Base-by-base conservation (phyloP, 2,113 vertebrate genomes). In the Platichthys stellatus region DNA sequence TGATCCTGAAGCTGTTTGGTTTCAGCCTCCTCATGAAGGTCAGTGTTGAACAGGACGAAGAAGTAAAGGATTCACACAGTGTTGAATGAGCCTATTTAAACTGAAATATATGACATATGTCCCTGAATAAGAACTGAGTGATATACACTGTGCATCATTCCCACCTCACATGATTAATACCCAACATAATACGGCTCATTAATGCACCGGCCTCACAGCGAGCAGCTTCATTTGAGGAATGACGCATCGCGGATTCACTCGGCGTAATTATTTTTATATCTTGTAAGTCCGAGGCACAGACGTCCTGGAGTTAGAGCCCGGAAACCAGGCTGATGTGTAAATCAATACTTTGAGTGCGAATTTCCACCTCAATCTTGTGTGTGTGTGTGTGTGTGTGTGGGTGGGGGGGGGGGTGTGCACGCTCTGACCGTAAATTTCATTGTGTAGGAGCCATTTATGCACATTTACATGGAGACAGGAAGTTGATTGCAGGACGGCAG, bases 301-400 rank as follows among this genome's bases (percentile, higher is more conserved):
- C 88, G 91, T 88, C 58, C 58, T 87, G 88, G 91, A 92, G 92
- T 94, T 93, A 94, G 83, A 87, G 84, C 24, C 47, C 72, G 72
- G 87, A 89, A 88, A 69, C 53, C 26, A 61, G 87, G 92, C 51
- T 84, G 83, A 94, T 92, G 80, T 77, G 38, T 92, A 92, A 88
- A 92, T 97, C 93, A 94, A 93, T 95, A 94, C 54, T 85, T 88
- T 84, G 81, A 90, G 84, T 78, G 82, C 35, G 61, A 83, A 94
- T 94, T 91, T 92, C 78, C 92, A 86, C 84, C 90, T 92, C 91
- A 93, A 93, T 90, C 84, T 80, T 69, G 79, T 84, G 89, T 86
- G 86, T 93, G 92, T 68, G 80, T 86, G 86, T 93, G 92, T 68
- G 80, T 69, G 79, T 84, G 89, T 86, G 86, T 93, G 92, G 69